Percentiles rank a stretch among this genome's conserved stretches.
These are phyloP conservation scores for Pygoscelis antarcticus DNA, from an alignment of 2,113 vertebrate species.

Conservation along the genomic window DNA sequence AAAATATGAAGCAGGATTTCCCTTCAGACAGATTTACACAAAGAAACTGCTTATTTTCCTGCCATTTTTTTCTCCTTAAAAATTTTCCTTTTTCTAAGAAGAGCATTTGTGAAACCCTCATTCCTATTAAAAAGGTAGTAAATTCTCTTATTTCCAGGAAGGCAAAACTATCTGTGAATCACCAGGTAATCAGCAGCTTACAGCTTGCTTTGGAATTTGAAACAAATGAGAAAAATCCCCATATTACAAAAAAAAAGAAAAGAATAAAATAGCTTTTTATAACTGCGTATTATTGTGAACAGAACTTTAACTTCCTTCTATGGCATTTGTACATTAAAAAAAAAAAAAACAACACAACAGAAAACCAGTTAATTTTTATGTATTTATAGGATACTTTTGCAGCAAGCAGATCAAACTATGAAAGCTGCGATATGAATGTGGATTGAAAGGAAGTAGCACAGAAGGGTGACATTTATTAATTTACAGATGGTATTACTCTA, in stretches of 20 bases:
- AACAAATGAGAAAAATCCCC: not conserved
- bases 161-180: not conserved
- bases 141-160: not conserved
- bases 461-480: slow-evolving; percentile 71
- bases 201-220: not conserved
- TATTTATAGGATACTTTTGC: slow-evolving; percentile 21
- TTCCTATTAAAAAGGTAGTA: not conserved
- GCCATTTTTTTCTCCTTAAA: not conserved
- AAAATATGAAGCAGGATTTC: not conserved
- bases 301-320: not conserved
- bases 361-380: not conserved
- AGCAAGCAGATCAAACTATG: slow-evolving; percentile 36
- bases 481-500: slow-evolving; percentile 72
- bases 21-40: not conserved
- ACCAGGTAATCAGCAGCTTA: not conserved
- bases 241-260: not conserved
- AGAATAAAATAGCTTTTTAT: not conserved
- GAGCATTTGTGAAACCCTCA: not conserved
- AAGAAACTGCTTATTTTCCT: not conserved
- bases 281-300: not conserved
- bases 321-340: not conserved
- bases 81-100: not conserved
- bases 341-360: not conserved
- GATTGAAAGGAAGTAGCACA: slow-evolving; percentile 61
- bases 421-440: not conserved